A percentile compares a stretch with the other conserved stretches of the same genome.
phyloP scores from a whole-genome alignment of 2,888 invertebrate genomes.

The Malachius bipustulatus region DNA sequence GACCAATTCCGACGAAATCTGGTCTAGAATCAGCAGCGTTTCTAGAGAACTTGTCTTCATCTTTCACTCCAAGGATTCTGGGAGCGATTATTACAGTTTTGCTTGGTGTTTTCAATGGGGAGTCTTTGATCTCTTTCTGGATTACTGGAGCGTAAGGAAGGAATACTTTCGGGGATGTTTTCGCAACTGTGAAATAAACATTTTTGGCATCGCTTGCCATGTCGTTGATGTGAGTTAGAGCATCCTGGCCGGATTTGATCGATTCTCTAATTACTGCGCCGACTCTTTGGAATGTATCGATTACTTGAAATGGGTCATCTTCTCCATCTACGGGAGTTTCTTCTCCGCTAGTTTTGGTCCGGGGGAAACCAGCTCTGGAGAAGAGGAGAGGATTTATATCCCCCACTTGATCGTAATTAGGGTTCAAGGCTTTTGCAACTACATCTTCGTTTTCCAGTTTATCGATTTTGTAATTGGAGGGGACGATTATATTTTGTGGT shows the following conservation, averaged over 20 bases:
- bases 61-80: constrained; percentile 19
- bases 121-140: constrained; percentile 15
- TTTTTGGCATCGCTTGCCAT: constrained; percentile 31
- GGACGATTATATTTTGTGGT: constrained; percentile 31
- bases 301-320: constrained; percentile 17
- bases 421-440: constrained; percentile 1
- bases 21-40: constrained; percentile 9
- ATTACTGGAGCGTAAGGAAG: constrained; percentile 23
- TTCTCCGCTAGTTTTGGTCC: constrained; percentile 2
- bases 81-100: constrained; percentile 21
- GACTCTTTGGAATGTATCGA: constrained; percentile 25
- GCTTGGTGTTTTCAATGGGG: constrained; percentile 12
- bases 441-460: constrained; percentile 11
- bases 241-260: constrained; percentile 31
- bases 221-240: constrained; percentile 29
- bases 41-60: background rate
- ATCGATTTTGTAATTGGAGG: constrained; percentile 31
- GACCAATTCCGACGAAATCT: constrained; percentile 27
- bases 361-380: constrained; percentile 5
- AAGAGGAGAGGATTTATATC: constrained; percentile 15
- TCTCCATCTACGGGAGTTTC: no score
- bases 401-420: constrained; percentile 13
- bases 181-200: constrained; percentile 22
- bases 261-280: constrained; percentile 30
- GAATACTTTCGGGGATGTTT: constrained; percentile 26